Evolutionary conservation across 2,797 vertebrate species (phyloP).

Genomic region (Cossypha polioptera): DNA sequence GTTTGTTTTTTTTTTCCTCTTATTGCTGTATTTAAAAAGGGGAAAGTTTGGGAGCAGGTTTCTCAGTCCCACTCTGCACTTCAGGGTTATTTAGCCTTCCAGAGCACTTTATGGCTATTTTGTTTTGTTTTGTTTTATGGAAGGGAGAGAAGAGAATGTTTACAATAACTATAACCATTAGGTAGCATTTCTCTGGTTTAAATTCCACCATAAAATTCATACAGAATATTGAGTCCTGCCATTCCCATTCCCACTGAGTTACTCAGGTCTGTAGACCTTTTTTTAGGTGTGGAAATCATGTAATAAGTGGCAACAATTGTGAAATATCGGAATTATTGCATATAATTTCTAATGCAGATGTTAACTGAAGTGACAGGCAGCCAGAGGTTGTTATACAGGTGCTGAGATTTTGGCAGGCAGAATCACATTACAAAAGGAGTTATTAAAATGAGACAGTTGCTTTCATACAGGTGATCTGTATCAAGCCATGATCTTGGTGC

Average conservation of each 20-base stretch:
- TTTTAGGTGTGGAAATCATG: neutral
- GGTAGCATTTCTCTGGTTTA: neutral
- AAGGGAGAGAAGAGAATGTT: constrained; percentile 22
- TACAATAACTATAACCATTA: neutral
- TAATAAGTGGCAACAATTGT: neutral
- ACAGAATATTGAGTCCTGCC: neutral
- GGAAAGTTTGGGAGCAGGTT: constrained; percentile 23
- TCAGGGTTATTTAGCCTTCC: constrained; percentile 30
- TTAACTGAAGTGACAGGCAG: neutral
- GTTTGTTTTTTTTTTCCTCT: neutral
- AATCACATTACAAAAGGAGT: neutral
- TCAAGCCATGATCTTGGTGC: neutral
- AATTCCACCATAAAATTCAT: neutral
- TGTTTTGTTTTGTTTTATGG: neutral
- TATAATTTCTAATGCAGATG: neutral
- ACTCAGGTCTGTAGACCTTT: neutral
- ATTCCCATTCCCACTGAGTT: neutral
- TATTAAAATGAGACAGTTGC: neutral
- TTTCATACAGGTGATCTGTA: neutral
- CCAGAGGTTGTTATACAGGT: neutral
- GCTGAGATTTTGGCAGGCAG: neutral
- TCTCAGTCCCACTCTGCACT: constrained; percentile 44
- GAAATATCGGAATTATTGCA: neutral
- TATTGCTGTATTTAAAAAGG: neutral
- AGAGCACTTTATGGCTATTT: constrained; percentile 60